phyloP scores from a whole-genome alignment of 2,113 vertebrate genomes.

The Myodes glareolus region DNA sequence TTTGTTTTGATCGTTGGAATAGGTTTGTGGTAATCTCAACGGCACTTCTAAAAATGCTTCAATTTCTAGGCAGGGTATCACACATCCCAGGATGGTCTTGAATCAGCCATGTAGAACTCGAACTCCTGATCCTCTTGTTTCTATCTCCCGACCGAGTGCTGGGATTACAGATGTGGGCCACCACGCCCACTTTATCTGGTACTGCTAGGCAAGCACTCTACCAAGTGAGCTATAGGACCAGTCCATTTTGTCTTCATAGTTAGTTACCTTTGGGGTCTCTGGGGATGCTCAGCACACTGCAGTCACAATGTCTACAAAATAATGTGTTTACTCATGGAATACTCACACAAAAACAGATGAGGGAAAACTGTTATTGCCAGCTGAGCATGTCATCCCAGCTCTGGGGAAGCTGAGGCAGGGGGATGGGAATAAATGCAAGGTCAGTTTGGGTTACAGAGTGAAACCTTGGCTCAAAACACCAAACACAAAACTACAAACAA shows the following conservation, averaged over 20 bases:
- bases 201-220: neutral
- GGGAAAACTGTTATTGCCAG: neutral
- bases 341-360: neutral
- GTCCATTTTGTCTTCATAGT: neutral
- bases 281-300: too few species aligned
- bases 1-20: neutral
- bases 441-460: neutral
- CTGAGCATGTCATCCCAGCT: neutral
- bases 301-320: neutral
- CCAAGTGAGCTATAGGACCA: too few species aligned
- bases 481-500: neutral
- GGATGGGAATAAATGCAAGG: neutral
- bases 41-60: neutral
- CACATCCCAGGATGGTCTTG: neutral
- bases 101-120: neutral
- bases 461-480: neutral
- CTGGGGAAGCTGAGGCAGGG: neutral
- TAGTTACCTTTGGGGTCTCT: neutral
- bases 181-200: neutral
- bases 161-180: neutral
- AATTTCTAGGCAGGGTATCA: neutral
- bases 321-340: neutral
- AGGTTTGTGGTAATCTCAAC: neutral
- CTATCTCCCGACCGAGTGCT: neutral
- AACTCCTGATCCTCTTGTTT: neutral